Base-by-base conservation (phyloP, 2,797 vertebrate genomes). In the Pipistrellus pygmaeus region DNA sequence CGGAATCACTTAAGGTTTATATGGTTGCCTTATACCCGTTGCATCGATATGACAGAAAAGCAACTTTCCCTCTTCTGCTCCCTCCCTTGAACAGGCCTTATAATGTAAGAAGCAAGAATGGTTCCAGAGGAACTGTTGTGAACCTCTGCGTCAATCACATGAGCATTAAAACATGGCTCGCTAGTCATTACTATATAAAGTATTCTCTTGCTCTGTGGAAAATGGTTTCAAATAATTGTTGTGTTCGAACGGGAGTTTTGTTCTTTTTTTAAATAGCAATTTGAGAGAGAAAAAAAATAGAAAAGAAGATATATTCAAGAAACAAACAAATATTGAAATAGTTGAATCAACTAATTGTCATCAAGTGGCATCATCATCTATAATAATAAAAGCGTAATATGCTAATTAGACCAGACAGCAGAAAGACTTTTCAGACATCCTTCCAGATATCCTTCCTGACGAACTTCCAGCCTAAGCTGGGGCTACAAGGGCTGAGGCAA, bases 71-170 rank as follows among this genome's bases (percentile, higher is more conserved):
- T 96, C 38, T 85, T 88, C 60, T 30, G n/a, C 23, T 90, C 35
- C 88, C 94, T 91, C 68, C 96, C 96, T 95, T 32, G 76, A 96
- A 90, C 85, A 96, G 90, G 78, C 82, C 95, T 97, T 96, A 77
- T 48, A 92, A 97, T 83, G 71, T 88, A 88, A 96, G 88, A 88
- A 88, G 57, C 83, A 93, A 62, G 75, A 95, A 97, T 90, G 84
- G 97, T 51, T 96, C 97, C 96, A 91, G 96, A 96, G 96, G 97
- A 97, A 76, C 77, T 62, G 21, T 80, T 95, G 92, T 82, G 96
- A 96, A 93, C 96, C 90, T 18, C 81, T 21, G 91, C 83, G 57
- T 96, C 96, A 89, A 88, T 96, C 98, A 90, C 80, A 60, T 44
- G 35, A 90, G 93, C 93, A 81, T 96, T 96, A 97, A 97, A 96